phyloP scores from a whole-genome alignment of 2,797 vertebrate genomes.

The Anisognathus igniventris region DNA sequence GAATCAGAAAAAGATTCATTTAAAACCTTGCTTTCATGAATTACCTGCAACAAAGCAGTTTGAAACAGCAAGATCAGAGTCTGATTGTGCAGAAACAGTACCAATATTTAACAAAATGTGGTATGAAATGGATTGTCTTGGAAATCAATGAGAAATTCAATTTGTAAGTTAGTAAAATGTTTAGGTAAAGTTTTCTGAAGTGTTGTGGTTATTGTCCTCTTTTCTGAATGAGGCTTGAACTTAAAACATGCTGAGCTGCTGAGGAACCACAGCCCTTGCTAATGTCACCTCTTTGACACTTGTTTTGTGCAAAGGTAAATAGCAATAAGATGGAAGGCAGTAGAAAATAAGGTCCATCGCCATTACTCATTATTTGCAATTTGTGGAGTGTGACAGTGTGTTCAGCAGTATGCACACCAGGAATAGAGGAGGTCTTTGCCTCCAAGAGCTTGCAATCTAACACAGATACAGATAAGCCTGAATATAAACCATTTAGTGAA shows the following conservation, averaged over 20 bases:
- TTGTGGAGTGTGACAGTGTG: conserved; percentile 57
- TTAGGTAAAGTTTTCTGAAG: neutral
- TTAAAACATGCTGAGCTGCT: neutral
- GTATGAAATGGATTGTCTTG: neutral
- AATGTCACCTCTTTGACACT: conserved; percentile 64
- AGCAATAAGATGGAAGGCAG: conserved; percentile 32
- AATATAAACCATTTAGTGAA: neutral
- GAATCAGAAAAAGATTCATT: neutral
- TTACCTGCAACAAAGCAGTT: neutral
- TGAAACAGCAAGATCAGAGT: neutral
- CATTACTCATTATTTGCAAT: conserved; percentile 55
- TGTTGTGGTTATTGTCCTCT: neutral
- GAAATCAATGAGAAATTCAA: neutral
- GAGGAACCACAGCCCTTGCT: neutral
- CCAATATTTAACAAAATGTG: neutral
- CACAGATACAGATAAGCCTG: neutral
- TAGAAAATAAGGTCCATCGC: conserved; percentile 29
- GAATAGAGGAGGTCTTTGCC: neutral
- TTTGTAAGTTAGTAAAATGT: neutral
- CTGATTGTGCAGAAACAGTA: neutral
- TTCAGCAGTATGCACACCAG: conserved; percentile 27
- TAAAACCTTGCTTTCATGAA: neutral
- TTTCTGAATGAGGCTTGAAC: neutral
- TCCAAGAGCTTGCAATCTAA: neutral
- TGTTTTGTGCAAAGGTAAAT: conserved; percentile 15